Evolutionary conservation across 2,888 invertebrate genomes (phyloP), one percentile per base, ranked within the genome.

Genomic region (Dicyrtomina minuta): DNA sequence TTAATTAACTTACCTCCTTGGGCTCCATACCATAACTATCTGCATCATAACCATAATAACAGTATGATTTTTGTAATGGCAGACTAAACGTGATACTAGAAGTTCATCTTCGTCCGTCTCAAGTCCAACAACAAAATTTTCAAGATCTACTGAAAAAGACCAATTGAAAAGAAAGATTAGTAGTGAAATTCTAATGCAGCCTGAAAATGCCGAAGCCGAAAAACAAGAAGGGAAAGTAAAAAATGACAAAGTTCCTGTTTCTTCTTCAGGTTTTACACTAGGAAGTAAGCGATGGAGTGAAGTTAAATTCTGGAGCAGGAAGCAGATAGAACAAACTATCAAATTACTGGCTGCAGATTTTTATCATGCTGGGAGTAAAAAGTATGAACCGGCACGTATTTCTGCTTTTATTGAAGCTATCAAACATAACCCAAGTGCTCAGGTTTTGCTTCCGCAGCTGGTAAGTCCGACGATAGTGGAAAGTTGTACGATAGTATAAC

Each of bases 341-440:
- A 72, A 73, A 44, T 22, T 46, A 4, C 46, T 77, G 12, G 68
- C 69, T 4, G 59, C 61, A 15, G 74, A 73, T 39, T 33, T 77
- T 15, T 66, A 69, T 39, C 70, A 68, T 22, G 66, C 71, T 0
- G 69, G 70, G 6, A 61, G 59, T 13, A 68, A 60, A 43, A 51
- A 43, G 8, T 76, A 74, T 64, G 53, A 71, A 2, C 74, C 74
- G 2, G 44, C 43, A 20, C 64, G 75, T 12, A 68, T 76, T 41
- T 72, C 74, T 0, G 49, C 69, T 0, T 76, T 76, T 49, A 66
- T 76, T 13, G 74, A 74, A 72, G 67, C 72, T 43, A 55, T 72
- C 1, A 72, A 72, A 60, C 71, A 72, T 46, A 75, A 75, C 70
- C 76, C 76, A 3, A 74, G 74, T 56, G 70, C 74, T 8, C 70